A percentile compares a stretch with the other conserved stretches of the same genome.
Evolutionary conservation across 2,888 invertebrate genomes (phyloP).

Genomic region (Dendrolimus pini): DNA sequence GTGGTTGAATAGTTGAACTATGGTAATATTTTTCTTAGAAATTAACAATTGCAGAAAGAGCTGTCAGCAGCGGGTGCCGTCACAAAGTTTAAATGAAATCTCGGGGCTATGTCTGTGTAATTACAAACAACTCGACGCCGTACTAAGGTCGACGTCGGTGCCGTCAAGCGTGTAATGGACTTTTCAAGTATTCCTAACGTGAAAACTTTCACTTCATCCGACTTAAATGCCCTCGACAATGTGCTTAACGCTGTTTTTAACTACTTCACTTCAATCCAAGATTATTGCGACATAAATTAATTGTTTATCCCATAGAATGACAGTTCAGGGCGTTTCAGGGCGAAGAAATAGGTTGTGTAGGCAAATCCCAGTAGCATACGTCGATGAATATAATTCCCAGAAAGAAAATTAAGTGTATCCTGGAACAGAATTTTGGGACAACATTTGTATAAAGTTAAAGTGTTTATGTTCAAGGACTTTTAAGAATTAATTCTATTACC

Average conservation of each 20-base stretch:
- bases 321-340: too few relatives aligned
- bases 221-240: conserved; percentile 65
- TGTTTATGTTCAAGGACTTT: too few relatives aligned
- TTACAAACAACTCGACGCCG: conserved; percentile 61
- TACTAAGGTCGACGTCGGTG: conserved; percentile 51
- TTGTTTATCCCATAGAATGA: conserved; percentile 26
- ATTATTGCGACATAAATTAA: conserved; percentile 59
- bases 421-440: too few relatives aligned
- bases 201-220: conserved; percentile 63
- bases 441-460: too few relatives aligned
- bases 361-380: too few relatives aligned
- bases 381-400: too few relatives aligned
- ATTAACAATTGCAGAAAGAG: conserved; percentile 48
- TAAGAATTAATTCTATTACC: too few relatives aligned
- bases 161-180: conserved; percentile 71
- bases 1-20: conserved; percentile 8
- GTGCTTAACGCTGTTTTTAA: conserved; percentile 71
- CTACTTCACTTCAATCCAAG: conserved; percentile 53
- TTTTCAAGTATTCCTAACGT: conserved; percentile 73
- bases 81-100: conserved; percentile 70
- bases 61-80: conserved; percentile 48
- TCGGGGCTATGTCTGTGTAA: conserved; percentile 62
- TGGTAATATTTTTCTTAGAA: conserved; percentile 39
- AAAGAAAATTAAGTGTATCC: too few relatives aligned
- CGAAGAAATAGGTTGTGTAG: too few relatives aligned